Conservation (phyloP, 2,888 invertebrate genomes). For the Nemotelus pantherinus region DNA sequence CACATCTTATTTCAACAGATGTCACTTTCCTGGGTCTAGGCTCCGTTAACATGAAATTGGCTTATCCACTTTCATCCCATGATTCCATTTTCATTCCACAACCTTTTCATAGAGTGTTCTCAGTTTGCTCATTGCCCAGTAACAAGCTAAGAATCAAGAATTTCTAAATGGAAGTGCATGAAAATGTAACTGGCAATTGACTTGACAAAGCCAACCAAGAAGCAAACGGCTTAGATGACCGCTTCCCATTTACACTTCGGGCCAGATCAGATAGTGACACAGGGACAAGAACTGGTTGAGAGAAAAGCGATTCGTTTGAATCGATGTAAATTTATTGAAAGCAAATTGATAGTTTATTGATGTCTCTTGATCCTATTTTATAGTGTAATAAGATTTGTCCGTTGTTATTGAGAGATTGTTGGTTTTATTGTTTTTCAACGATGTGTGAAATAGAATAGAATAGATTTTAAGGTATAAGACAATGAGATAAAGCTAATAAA, state of each 20-base stretch:
- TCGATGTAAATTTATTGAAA: slow-evolving; percentile 37
- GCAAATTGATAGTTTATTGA: slow-evolving; percentile 39
- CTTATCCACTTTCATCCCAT: slow-evolving; percentile 34
- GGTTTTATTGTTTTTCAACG: neutral
- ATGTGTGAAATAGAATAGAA: too few species aligned
- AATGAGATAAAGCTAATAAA: too few species aligned
- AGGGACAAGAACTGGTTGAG: too few species aligned
- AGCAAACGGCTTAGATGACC: neutral
- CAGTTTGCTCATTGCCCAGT: neutral
- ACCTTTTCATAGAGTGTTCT: neutral
- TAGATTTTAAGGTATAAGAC: too few species aligned
- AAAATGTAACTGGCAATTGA: neutral
- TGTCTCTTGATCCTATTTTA: slow-evolving; percentile 21
- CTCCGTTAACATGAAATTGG: slow-evolving; percentile 16
- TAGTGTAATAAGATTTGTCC: neutral
- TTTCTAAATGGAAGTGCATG: neutral
- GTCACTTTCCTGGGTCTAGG: neutral
- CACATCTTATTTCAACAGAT: slow-evolving; percentile 23
- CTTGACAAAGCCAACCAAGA: neutral
- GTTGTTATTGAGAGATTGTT: neutral
- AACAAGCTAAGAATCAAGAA: neutral
- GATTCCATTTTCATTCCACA: neutral
- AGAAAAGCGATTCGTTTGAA: neutral
- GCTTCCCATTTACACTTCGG: neutral
- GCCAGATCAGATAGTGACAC: too few species aligned